These are phyloP conservation scores for Papilio helenus DNA, from an alignment of 1,140 invertebrate species.

Conservation along the genomic window DNA sequence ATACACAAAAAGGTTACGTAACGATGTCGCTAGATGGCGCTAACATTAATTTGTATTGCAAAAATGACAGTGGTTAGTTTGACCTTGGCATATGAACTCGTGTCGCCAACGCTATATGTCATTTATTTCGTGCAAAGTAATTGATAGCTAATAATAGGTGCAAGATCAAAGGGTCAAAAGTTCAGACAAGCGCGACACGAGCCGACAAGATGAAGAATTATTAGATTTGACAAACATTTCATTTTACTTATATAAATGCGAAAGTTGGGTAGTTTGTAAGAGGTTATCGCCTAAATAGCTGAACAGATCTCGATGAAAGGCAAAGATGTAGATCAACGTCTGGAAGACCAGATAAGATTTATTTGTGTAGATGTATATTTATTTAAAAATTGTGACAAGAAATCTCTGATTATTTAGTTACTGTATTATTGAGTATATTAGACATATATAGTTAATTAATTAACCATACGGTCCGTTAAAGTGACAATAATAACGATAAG, in stretches of 20 bases:
- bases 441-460: not conserved
- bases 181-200: slow-evolving; percentile 9
- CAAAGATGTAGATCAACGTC: too few species aligned
- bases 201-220: not conserved
- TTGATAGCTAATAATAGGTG: slow-evolving; percentile 14
- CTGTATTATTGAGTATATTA: too few species aligned
- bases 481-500: not conserved
- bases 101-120: not conserved
- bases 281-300: too few species aligned
- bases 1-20: slow-evolving; percentile 3
- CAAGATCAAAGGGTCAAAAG: slow-evolving; percentile 7
- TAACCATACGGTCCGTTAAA: not conserved
- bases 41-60: slow-evolving; percentile 14
- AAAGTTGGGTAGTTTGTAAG: too few species aligned
- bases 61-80: not conserved
- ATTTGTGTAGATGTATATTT: too few species aligned
- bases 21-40: not conserved
- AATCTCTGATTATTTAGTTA: too few species aligned
- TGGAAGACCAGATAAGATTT: too few species aligned
- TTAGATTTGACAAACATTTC: not conserved
- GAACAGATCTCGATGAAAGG: too few species aligned
- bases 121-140: slow-evolving; percentile 17
- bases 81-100: slow-evolving; percentile 19
- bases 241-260: too few species aligned
- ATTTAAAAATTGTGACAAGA: too few species aligned